Evolutionary conservation across 2,113 vertebrate genomes (phyloP), one percentile per base, ranked within the genome.

Genomic region (Rhegmatorhina hoffmannsi): DNA sequence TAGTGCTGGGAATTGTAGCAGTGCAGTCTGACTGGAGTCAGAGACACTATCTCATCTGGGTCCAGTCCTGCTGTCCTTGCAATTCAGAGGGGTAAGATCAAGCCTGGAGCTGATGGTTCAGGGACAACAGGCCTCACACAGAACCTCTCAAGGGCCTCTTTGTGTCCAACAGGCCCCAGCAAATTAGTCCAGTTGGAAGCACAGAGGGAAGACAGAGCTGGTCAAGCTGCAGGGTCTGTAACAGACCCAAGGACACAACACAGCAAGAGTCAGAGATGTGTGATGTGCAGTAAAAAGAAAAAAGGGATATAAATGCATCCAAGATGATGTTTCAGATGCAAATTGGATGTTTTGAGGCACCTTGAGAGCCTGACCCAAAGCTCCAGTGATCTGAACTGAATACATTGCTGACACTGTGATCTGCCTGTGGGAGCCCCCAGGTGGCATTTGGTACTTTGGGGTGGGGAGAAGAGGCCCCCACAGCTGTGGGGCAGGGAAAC

Each of bases 1-100:
- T 82, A 91, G 88, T 58, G 47, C 29, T 83, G 84, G 77, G 88
- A 84, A 59, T 66, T 94, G 81, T 34, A 66, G 52, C 96, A 87
- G 88, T 17, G 7, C 17, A 49, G 68, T 91, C 86, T 94, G 84
- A 93, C 62, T 90, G 24, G 11, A 81, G 72, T 58, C 72, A 64
- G 91, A 97, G 95, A 97, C 95, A 12, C 81, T 95, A 89, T 92
- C 95, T 97, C 95, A 96, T 83, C 47, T 83, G 59, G 82, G 92
- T 38, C 84, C 90, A 4, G 6, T 97, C 84, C 92, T 87, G 56
- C 66, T 85, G 82, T 52, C 38, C 8, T 76, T 67, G 6, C 44
- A 70, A 26, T 44, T 79, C 55, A 38, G 56, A 86, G 90, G 79
- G 78, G 43, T 85, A 81, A 86, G 88, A 95, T 92, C 75, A 83